Base-by-base conservation (phyloP, 2,797 vertebrate genomes). In the Peromyscus melanophrys region DNA sequence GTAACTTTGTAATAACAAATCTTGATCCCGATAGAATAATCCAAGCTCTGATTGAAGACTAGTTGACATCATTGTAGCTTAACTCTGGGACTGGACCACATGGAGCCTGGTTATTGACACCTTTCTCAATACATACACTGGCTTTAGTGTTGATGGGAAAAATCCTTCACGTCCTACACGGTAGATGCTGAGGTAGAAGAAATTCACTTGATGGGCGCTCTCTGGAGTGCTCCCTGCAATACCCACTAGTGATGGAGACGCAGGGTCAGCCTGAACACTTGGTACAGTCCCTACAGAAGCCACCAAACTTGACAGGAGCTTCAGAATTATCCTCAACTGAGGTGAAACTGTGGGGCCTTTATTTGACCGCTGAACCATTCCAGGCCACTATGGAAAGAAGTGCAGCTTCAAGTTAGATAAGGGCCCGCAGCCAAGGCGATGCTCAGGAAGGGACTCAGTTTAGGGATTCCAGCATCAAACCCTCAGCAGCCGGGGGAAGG, bases 21-120 rank as follows among this genome's bases (percentile, higher is more conserved):
- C 61, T 88, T 93, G 16, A 21, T 94, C 57, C 13, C 16, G 29
- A 90, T 59, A 87, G 69, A n/a, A 55, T 69, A 43, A 78, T 27
- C 86, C 19, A 94, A 89, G 19, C 80, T n/a, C 37, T 86, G 23
- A 6, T 40, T 88, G 40, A 52, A 86, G 85, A 92, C 27, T 49
- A 6, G 63, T 89, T 85, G 92, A 90, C 59, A 87, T 89, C 27
- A 61, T 11, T 94, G 49, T 76, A 52, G 59, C n/a, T 95, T 81
- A 94, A 83, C 46, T 94, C 75, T 89, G 34, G 25, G 16, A 73
- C 63, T 49, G 65, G 76, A 65, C 5, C 75, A 16, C 6, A 1
- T 52, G 12, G n/a, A 65, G 27, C 12, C 13, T 57, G 49, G 46
- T 73, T 89, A 29, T 12, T 49, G 34, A 91, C 25, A 7, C 59